Evolutionary conservation across 2,113 vertebrate genomes (phyloP).

Genomic region (Cyprinus carpio): DNA sequence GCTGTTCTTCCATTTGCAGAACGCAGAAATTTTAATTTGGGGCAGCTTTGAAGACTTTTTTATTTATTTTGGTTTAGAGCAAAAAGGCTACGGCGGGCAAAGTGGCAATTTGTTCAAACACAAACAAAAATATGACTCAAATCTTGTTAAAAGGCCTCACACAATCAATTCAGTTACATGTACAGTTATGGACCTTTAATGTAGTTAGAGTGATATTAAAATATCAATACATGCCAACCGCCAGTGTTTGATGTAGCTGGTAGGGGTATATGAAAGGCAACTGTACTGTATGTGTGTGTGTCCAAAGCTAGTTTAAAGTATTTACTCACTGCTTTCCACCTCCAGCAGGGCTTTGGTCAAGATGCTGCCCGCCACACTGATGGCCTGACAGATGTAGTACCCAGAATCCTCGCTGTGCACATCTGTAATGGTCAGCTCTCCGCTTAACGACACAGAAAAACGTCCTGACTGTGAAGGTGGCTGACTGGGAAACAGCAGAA

Average conservation of each 20-base stretch:
- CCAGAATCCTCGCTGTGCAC: slow-evolving; percentile 83
- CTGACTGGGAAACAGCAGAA: slow-evolving; percentile 90
- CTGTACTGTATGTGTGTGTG: neutral
- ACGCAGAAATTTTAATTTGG: slow-evolving; percentile 64
- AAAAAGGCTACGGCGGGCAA: slow-evolving; percentile 4
- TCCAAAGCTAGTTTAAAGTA: neutral
- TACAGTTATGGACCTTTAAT: slow-evolving; percentile 45
- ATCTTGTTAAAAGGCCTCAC: slow-evolving; percentile 47
- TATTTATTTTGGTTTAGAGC: slow-evolving; percentile 51
- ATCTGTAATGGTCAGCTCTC: slow-evolving; percentile 84
- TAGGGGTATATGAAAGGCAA: neutral
- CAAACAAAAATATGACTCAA: slow-evolving; percentile 31
- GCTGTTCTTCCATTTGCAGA: slow-evolving; percentile 64
- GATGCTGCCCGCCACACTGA: slow-evolving; percentile 92
- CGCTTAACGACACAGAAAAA: slow-evolving; percentile 84
- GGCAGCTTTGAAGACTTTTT: slow-evolving; percentile 61
- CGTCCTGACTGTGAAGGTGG: slow-evolving; percentile 77
- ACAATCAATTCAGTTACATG: slow-evolving; percentile 55
- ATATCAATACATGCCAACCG: slow-evolving; percentile 29
- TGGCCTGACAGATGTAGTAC: slow-evolving; percentile 94
- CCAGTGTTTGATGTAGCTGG: slow-evolving; percentile 25
- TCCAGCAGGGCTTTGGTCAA: slow-evolving; percentile 87
- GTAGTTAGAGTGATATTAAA: slow-evolving; percentile 51
- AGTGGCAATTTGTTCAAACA: slow-evolving; percentile 48
- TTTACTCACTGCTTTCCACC: slow-evolving; percentile 83